Evolutionary conservation across 2,797 vertebrate genomes (phyloP).

Genomic region (Heteromormyrus szaboi): DNA sequence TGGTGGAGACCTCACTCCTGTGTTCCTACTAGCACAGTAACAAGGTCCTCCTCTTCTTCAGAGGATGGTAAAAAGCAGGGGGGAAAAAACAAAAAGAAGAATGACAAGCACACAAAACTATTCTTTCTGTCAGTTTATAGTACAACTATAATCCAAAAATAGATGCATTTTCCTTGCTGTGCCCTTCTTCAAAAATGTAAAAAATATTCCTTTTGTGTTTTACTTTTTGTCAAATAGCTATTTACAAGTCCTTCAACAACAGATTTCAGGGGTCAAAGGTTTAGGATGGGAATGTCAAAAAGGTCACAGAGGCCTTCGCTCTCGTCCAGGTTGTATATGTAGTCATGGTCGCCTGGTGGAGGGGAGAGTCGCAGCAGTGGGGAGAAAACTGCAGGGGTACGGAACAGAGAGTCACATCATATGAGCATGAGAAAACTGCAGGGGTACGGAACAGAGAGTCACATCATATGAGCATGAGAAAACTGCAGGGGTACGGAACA

Average conservation of each 20-base stretch:
- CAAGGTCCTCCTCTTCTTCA: background rate
- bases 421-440: conserved; percentile 56
- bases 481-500: conserved; percentile 60
- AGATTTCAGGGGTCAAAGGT: conserved; percentile 73
- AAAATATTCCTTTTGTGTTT: conserved; percentile 1
- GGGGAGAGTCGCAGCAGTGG: conserved; percentile 88
- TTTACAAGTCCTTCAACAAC: background rate
- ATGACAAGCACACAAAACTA: background rate
- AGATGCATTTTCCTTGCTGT: background rate
- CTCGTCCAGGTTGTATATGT: conserved; percentile 96
- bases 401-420: background rate
- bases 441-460: background rate
- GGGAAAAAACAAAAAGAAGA: background rate
- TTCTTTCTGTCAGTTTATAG: background rate
- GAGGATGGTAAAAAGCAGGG: background rate
- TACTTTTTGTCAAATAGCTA: background rate
- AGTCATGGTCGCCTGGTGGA: conserved; percentile 94
- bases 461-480: background rate
- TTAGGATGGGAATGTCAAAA: conserved; percentile 91
- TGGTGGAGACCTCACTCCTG: background rate
- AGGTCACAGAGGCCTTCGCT: conserved; percentile 97
- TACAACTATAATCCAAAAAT: conserved; percentile 7
- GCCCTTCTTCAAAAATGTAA: background rate
- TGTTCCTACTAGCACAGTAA: background rate
- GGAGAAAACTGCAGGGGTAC: conserved; percentile 76